Evolutionary conservation across 2,797 vertebrate genomes (phyloP), one percentile per base, ranked within the genome.

Genomic region (Mormyrus proboscirostris): DNA sequence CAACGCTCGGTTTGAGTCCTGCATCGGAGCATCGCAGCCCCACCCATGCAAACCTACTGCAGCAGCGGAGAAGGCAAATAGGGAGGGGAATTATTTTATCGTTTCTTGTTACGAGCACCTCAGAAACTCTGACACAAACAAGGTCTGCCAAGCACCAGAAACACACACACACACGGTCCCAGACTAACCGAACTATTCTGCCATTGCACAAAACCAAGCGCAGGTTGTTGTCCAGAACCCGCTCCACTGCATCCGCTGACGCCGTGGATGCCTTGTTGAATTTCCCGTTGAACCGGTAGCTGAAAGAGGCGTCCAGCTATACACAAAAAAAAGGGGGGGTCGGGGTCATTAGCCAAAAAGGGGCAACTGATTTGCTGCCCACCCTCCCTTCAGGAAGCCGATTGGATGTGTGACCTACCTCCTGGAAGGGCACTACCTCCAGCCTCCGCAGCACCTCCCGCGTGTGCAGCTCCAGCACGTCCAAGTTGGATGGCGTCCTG

Each of bases 401-500:
- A 76, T 8, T 41, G 33, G 69, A 33, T 76, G 33, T 38, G 5
- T 38, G 76, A 93, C 96, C 95, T 95, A 96, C 98, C 96, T 99
- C 97, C 92, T 98, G 97, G 91, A 98, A 97, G 0, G 97, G 97
- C 3, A 97, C 97, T 95, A 97, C 98, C 95, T 99, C 98, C 92
- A 99, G 94, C 92, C 97, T 96, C 94, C 95, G 97, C 92, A 99
- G 96, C 69, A 99, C 98, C 92, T 98, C 98, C 89, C 96, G 96
- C 0, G 98, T 99, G 94, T 99, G 98, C 88, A 96, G 97, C 92
- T 99, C 98, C 87, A 99, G 93, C 93, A 99, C 98, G 93, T 99
- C 98, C 90, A 99, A 95, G 92, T 98, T 97, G 51, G 98, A 97
- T 92, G 97, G 97, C 86, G 95, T 92, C 94, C 97, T 97, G 91